Evolutionary conservation across 2,888 invertebrate species (phyloP).

Genomic region (Mamestra brassicae): DNA sequence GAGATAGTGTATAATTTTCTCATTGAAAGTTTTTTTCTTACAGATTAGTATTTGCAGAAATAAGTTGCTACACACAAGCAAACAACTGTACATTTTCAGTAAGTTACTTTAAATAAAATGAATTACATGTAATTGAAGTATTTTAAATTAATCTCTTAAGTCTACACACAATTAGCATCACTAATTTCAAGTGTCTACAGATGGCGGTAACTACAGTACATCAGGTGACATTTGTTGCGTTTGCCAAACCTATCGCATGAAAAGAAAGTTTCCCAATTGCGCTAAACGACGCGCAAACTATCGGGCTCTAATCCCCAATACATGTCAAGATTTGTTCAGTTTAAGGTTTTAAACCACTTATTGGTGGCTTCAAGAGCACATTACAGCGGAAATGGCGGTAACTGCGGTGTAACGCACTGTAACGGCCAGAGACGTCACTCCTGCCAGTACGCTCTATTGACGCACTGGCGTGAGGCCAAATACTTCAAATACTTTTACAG

Average conservation of each 20-base stretch:
- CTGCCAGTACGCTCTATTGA: slow-evolving; percentile 70
- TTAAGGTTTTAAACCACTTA: slow-evolving; percentile 44
- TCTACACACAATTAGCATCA: too few relatives aligned
- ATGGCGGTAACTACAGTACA: too few relatives aligned
- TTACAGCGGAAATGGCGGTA: slow-evolving; percentile 66
- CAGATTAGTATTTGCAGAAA: too few relatives aligned
- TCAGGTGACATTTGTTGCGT: too few relatives aligned
- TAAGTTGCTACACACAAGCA: too few relatives aligned
- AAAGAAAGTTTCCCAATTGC: slow-evolving; percentile 35
- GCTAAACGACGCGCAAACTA: slow-evolving; percentile 18
- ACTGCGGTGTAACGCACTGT: slow-evolving; percentile 71
- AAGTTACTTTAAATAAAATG: too few relatives aligned
- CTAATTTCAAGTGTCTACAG: too few relatives aligned
- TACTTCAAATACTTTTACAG: not conserved
- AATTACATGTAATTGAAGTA: too few relatives aligned
- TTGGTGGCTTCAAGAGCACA: slow-evolving; percentile 59
- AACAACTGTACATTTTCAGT: too few relatives aligned
- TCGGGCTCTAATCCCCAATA: slow-evolving; percentile 35
- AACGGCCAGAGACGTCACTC: slow-evolving; percentile 65
- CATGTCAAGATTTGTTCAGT: slow-evolving; percentile 30
- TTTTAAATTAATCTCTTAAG: too few relatives aligned
- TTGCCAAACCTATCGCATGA: slow-evolving; percentile 10
- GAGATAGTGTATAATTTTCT: too few relatives aligned
- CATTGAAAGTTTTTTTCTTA: too few relatives aligned
- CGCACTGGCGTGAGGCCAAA: slow-evolving; percentile 71